Percentiles rank a stretch among this genome's conserved stretches.
These are phyloP conservation scores for Ectropis grisescens DNA, from an alignment of 1,140 invertebrate species.

Conservation along the genomic window DNA sequence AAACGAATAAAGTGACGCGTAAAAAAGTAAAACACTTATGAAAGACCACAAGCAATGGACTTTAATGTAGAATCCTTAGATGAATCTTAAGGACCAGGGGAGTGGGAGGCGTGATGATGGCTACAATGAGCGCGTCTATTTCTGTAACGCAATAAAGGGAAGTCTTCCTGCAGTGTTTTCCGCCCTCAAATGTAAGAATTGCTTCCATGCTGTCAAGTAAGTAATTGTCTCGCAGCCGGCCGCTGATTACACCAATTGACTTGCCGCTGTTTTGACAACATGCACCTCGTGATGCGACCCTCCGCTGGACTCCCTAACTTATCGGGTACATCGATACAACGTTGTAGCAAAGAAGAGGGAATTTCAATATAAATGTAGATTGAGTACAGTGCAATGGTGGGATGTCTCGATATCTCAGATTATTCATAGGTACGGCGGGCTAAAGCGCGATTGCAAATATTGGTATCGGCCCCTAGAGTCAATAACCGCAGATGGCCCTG, in stretches of 20 bases:
- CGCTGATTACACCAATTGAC: slow-evolving; percentile 64
- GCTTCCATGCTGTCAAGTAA: slow-evolving; percentile 65
- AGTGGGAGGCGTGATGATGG: slow-evolving; percentile 3
- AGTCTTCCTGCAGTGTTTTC: slow-evolving; percentile 60
- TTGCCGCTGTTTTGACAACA: slow-evolving; percentile 65
- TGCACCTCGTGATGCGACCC: slow-evolving; percentile 22
- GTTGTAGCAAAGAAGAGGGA: too few species aligned
- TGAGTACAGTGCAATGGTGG: too few species aligned
- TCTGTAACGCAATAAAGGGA: slow-evolving; percentile 54
- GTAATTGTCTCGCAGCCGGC: slow-evolving; percentile 64
- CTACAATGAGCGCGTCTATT: slow-evolving; percentile 35
- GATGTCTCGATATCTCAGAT: too few species aligned
- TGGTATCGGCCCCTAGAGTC: slow-evolving; percentile 6
- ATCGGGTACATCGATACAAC: slow-evolving; percentile 2
- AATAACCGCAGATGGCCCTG: slow-evolving; percentile 12
- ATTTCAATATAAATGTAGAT: too few species aligned
- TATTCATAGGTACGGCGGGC: too few species aligned
- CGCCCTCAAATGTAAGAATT: slow-evolving; percentile 65
- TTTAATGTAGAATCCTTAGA: too few species aligned
- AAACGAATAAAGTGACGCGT: too few species aligned
- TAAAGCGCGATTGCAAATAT: too few species aligned
- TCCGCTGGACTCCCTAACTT: slow-evolving; percentile 1
- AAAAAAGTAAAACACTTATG: too few species aligned
- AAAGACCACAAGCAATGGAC: too few species aligned
- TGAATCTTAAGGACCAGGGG: too few species aligned